Evolutionary conservation across 2,888 invertebrate genomes (phyloP).

Genomic region (Thalpophila matura): DNA sequence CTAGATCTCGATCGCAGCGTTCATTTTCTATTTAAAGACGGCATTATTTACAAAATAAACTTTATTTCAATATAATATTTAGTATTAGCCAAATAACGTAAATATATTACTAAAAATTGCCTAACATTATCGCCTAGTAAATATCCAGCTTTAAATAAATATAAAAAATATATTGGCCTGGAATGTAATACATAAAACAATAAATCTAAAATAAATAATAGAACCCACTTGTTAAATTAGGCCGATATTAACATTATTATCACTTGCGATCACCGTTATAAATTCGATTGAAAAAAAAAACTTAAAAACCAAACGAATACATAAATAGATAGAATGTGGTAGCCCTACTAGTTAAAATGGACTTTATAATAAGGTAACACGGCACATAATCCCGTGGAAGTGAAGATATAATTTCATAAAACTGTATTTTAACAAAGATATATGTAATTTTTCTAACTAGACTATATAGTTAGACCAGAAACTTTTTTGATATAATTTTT

Average conservation of each 20-base stretch:
- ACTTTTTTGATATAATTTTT: not conserved
- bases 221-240: conserved; percentile 39
- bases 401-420: conserved; percentile 41
- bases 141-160: conserved; percentile 50
- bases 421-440: conserved; percentile 36
- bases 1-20: too few species aligned
- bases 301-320: conserved; percentile 37
- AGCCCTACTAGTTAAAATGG: conserved; percentile 35
- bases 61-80: too few species aligned
- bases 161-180: conserved; percentile 62
- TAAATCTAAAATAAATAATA: conserved; percentile 61
- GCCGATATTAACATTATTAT: conserved; percentile 45
- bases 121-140: not conserved
- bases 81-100: too few species aligned
- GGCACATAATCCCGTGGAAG: conserved; percentile 32
- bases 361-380: conserved; percentile 30
- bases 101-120: not conserved
- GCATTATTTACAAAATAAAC: too few species aligned
- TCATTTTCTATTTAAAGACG: too few species aligned
- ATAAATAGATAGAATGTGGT: conserved; percentile 26
- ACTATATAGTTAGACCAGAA: conserved; percentile 50
- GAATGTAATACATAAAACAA: conserved; percentile 67
- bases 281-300: conserved; percentile 44
- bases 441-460: conserved; percentile 53
- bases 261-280: conserved; percentile 46